phyloP scores from a whole-genome alignment of 2,888 invertebrate genomes.

The Cepaea hortensis region DNA sequence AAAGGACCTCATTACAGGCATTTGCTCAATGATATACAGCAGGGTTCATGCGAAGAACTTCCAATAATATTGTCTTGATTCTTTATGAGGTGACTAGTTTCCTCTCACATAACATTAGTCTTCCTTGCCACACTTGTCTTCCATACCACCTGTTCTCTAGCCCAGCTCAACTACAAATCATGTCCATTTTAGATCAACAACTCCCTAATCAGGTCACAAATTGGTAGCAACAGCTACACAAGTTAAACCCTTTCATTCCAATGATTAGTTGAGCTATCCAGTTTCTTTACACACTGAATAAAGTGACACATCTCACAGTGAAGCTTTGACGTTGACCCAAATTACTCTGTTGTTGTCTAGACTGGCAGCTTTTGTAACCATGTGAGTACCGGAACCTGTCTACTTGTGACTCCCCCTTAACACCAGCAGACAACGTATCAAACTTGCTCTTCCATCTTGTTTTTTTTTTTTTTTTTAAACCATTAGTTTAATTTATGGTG shows the following conservation, averaged over 20 bases:
- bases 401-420: neutral
- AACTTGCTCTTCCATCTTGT: neutral
- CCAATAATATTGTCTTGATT: no score
- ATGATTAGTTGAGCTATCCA: no score
- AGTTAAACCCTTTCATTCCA: no score
- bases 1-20: no score
- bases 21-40: no score
- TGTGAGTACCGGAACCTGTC: constrained; percentile 52
- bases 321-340: neutral
- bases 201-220: no score
- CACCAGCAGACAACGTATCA: neutral
- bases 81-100: no score
- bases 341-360: constrained; percentile 48
- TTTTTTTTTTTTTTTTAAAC: neutral
- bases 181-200: neutral
- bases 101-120: no score
- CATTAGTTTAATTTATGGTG: neutral
- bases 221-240: no score
- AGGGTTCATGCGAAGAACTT: no score
- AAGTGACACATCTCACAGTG: neutral
- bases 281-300: neutral
- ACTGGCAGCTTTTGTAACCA: constrained; percentile 57
- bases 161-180: neutral
- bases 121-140: no score
- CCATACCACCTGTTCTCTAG: no score